Base-by-base conservation (phyloP, 2,113 vertebrate species). In the Mesocricetus auratus region DNA sequence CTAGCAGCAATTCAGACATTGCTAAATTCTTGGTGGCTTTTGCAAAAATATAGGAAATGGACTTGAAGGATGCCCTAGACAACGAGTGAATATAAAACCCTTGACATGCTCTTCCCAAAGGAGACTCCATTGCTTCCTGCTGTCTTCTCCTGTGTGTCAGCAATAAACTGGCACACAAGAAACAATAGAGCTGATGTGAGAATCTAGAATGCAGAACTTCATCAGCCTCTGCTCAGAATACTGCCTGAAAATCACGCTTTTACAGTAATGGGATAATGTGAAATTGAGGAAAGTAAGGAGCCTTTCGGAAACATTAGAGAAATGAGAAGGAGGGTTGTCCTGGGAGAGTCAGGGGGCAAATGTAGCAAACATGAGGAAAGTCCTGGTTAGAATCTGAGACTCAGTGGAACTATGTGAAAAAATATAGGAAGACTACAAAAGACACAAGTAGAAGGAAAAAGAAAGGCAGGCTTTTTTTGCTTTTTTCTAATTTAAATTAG, bases 71-170 rank as follows among this genome's bases (percentile, higher is more conserved):
- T 93, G 7, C 26, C 39, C 29, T 24, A 69, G 24, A 74, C 16
- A 95, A 92, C 45, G 64, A 90, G 66, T 50, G 45, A 4, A 56
- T 73, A 21, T 62, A 89, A 91, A 96, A 53, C 19, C 60, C 33
- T 69, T 9, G 85, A 74, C 33, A 86, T 2, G 78, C 6, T 60
- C 22, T 92, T 92, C 64, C 12, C 2, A 17, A 45, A 82, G 3
- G 22, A 31, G 31, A 85, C 39, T 9, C 7, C 26, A 75, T 3
- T 66, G 90, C 73, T 60, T 92, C 79, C 45, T 92, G 58, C 31
- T 60, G 17, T 33, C 33, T 64, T 91, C 36, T 71, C 78, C 33
- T 93, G 42, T 79, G 33, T 31, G 29, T 16, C n/a, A 66, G 26
- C 77, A 91, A 19, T 47, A 81, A 94, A 93, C 1, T 83, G 29